Base-by-base conservation (phyloP, 1,140 invertebrate genomes). In the Drosophila pallidifrons region DNA sequence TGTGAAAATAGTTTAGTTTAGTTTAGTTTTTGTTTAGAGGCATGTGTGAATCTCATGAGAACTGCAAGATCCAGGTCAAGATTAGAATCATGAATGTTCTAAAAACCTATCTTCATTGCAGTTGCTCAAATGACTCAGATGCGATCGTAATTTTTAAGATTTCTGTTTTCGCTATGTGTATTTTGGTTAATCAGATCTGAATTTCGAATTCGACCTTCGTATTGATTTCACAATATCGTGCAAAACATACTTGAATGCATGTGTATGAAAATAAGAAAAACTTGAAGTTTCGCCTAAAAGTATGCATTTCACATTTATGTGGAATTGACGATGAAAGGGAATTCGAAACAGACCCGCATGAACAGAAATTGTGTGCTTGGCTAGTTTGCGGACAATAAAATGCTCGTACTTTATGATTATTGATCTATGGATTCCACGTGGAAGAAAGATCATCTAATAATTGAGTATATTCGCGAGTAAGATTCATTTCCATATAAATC, bases 61-160 rank as follows among this genome's bases (percentile, higher is more conserved):
- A 58, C 51, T 58, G 32, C 20, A 35, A 16, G 4, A 43, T 55
- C 38, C 11, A 1, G 41, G 4, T 15, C 11, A 11, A 25, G 13
- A 15, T 10, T 5, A 25, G 11, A 16, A 8, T 6, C 7, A 38
- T 3, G 7, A 38, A 38, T 38, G 30, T 38, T 25, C 20, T 25
- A 25, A 4, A 25, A 25, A 25, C 5, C 7, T n/a, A 10, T 46
- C 45, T 8, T 25, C 25, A 41, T 35, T 25, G 28, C 75, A 60
- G 30, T 47, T 32, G n/a, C 65, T 55, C 52, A 35, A 45, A 11
- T 46, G 52, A 49, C 43, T 61, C 47, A 49, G 54, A 66, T 68
- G 70, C 73, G 38, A n/a, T 55, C 75, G 72, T 89, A 88, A 88
- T 88, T 88, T 88, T 88, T 88, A 88, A 88, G 83, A 88, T 88